phyloP scores from a whole-genome alignment of 2,113 vertebrate species.

The Halichoerus grypus region DNA sequence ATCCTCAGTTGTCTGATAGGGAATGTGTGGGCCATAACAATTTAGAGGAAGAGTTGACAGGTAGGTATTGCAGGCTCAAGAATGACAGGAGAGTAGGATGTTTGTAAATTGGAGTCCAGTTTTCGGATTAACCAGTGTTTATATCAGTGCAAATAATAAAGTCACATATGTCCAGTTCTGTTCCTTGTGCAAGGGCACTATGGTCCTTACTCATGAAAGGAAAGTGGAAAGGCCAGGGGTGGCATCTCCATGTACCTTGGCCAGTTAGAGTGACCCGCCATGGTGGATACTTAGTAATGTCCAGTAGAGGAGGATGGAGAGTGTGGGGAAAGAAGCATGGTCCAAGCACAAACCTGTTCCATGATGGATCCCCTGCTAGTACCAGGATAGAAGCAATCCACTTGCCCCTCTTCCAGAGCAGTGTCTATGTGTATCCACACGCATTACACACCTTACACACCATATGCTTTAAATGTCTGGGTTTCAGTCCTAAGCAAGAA shows the following conservation, averaged over 20 bases:
- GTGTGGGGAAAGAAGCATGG: not conserved
- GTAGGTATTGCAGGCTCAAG: not conserved
- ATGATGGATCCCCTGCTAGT: fast-evolving
- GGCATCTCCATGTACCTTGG: not conserved
- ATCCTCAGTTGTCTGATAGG: not conserved
- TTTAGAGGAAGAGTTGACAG: not conserved
- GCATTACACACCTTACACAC: not conserved
- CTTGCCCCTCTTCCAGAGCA: not conserved
- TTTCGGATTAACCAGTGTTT: slow-evolving; percentile 13
- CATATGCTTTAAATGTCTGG: not conserved
- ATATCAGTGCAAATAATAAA: not conserved
- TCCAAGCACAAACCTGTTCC: not conserved
- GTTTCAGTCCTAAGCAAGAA: not conserved
- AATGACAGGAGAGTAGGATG: not conserved
- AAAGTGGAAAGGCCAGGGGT: not conserved
- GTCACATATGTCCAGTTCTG: not conserved
- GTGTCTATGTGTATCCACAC: not conserved
- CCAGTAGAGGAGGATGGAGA: not conserved
- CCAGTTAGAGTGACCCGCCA: not conserved
- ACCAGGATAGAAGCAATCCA: not conserved
- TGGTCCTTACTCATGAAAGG: slow-evolving; percentile 20
- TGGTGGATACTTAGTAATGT: not conserved
- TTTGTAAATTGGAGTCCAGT: not conserved
- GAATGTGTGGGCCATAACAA: not conserved
- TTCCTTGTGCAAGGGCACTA: not conserved